These are phyloP conservation scores for Araneus ventricosus DNA, from an alignment of 1,140 invertebrate genomes.

Conservation along the genomic window DNA sequence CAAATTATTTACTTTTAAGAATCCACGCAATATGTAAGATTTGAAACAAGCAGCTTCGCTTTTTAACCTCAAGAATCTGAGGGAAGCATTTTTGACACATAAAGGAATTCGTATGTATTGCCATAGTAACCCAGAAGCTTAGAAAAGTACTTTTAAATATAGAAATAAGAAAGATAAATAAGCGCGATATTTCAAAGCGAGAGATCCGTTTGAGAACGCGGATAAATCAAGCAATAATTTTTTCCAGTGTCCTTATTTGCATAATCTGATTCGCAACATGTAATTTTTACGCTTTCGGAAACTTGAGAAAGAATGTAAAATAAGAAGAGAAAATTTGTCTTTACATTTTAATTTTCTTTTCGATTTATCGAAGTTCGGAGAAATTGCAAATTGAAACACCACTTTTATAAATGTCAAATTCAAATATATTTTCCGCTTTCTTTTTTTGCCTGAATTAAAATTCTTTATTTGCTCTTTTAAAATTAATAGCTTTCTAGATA, in stretches of 20 bases:
- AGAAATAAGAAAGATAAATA: not conserved
- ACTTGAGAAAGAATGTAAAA: not conserved
- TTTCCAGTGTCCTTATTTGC: constrained; percentile 30
- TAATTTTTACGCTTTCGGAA: constrained; percentile 11
- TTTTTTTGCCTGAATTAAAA: not conserved
- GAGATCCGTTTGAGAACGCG: not conserved
- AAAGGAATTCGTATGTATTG: not conserved
- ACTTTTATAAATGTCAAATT: not conserved
- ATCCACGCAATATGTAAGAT: too few species aligned
- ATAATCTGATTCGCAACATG: constrained; percentile 24
- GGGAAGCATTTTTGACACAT: not conserved
- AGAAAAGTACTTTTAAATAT: not conserved
- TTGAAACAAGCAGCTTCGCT: not conserved
- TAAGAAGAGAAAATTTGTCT: not conserved
- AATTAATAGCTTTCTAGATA: too few species aligned
- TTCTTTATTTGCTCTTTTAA: not conserved
- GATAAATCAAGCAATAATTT: constrained; percentile 3
- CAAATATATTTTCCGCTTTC: not conserved
- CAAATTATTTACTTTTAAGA: too few species aligned
- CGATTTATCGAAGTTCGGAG: not conserved
- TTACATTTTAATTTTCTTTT: not conserved
- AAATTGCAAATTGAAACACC: not conserved
- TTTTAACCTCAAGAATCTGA: not conserved
- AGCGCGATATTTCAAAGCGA: not conserved
- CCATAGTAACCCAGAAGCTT: not conserved